These are phyloP conservation scores for Heliconius melpomene DNA, from an alignment of 1,140 invertebrate species.

Conservation along the genomic window DNA sequence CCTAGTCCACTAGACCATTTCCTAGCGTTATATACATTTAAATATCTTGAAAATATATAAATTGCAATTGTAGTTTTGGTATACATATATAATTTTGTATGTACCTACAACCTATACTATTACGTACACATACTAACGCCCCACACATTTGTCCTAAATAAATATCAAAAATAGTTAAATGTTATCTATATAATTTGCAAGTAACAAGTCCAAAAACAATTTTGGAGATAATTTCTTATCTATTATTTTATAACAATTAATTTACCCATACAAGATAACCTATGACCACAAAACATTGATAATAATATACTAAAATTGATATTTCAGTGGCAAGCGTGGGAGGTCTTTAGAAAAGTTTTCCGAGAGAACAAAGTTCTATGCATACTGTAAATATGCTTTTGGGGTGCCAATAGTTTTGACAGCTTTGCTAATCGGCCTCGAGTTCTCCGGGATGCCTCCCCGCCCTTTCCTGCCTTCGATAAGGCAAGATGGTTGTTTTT, in stretches of 20 bases:
- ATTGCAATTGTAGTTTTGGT: too few species aligned
- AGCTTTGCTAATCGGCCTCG: slow-evolving; percentile 51
- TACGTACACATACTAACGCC: too few species aligned
- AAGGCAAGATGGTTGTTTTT: slow-evolving; percentile 61
- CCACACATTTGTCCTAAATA: background rate
- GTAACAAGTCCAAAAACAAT: background rate
- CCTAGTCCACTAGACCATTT: too few species aligned
- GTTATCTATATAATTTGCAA: background rate
- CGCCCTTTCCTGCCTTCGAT: slow-evolving; percentile 57
- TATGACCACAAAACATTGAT: background rate
- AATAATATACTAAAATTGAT: background rate
- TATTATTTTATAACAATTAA: background rate
- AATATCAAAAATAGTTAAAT: background rate
- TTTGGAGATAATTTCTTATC: background rate
- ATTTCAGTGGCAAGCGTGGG: slow-evolving; percentile 68
- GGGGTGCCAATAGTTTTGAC: slow-evolving; percentile 58
- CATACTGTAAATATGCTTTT: slow-evolving; percentile 66
- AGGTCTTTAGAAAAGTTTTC: slow-evolving; percentile 54
- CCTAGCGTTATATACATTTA: too few species aligned
- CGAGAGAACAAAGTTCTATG: slow-evolving; percentile 48
- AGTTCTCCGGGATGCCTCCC: slow-evolving; percentile 60
- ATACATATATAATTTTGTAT: too few species aligned
- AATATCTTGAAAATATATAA: too few species aligned
- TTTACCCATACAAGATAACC: background rate
- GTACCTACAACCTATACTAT: too few species aligned